Base-by-base conservation (phyloP, 2,113 vertebrate species). In the Caranx ignobilis region DNA sequence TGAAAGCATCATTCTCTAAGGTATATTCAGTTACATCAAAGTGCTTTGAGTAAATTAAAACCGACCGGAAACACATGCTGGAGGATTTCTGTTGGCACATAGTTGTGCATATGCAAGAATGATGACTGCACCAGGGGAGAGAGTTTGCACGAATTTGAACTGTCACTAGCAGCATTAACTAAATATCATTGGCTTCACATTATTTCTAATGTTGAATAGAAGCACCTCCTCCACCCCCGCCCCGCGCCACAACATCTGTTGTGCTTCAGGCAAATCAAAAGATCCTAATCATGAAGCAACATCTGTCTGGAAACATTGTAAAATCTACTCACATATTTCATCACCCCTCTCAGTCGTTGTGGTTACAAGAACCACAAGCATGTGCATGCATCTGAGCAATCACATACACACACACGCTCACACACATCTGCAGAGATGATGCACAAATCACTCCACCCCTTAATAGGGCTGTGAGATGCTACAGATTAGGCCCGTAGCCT, bases 1-100 rank as follows among this genome's bases (percentile, higher is more conserved):
- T 43, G 12, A 74, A 56, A 67, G 62, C 52, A 4, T 43, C 0
- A 0, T 54, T 72, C 71, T 56, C 52, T 3, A 41, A 75, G n/a
- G 62, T 77, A 18, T 68, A 79, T 77, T 59, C 7, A 34, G 52
- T 83, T 76, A 65, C 68, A 61, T 48, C 3, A 80, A 68, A 64
- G 39, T 39, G 37, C 69, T 75, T 67, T 1, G 3, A 56, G 59
- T 37, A 31, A 61, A 71, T 37, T 7, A 63, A 32, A 13, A 79
- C 41, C 55, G 66, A 70, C 35, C 2, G 5, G 67, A 78, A 86
- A 81, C 59, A 75, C 32, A 56, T 6, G 31, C 3, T 19, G 12
- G 32, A 18, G 2, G 9, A 0, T 32, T 79, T 50, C 37, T 45
- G 21, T 41, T 79, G 39, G 41, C n/a, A 54, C 57, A 35, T 4